Base-by-base conservation (phyloP, 2,888 invertebrate species). In the Drosophila peninsularis region DNA sequence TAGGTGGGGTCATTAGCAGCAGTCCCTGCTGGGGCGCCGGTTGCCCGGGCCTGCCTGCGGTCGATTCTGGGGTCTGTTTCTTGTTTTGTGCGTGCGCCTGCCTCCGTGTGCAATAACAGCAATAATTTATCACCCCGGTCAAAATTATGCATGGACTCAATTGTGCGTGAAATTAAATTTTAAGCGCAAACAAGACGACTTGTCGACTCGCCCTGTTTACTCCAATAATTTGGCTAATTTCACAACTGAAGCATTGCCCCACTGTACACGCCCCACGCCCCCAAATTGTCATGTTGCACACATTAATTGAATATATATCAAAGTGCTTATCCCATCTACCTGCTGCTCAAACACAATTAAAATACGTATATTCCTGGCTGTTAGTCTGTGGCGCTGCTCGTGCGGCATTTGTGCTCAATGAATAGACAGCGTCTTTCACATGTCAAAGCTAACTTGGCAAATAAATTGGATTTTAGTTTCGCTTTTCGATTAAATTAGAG, bases 141-240 rank as follows among this genome's bases (percentile, higher is more conserved):
- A 77, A 80, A 90, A 90, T 89, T 90, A 86, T 88, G 88, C 88
- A 86, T 81, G 84, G 71, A 81, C 82, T 82, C 88, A 89, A 90
- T 89, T 89, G 88, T 88, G 88, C 82, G 81, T 89, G 84, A 90
- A 90, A 90, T 90, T 90, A 90, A 90, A 90, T 90, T 89, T 90
- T 80, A 87, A 90, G 80, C 88, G 90, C 81, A 86, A 90, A 84
- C 88, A 89, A 78, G 82, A 67, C 70, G 83, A 77, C 83, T 78
- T 71, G 82, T 71, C 88, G 81, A 62, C 79, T 63, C 73, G 67
- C 56, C 69, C 80, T 78, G 89, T 88, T 89, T 85, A 85, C 86
- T 75, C 58, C 85, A 75, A 89, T 86, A 88, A 89, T 89, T 86
- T 89, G 88, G 89, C 89, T 88, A 86, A 86, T 86, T 86, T 88